Evolutionary conservation across 2,888 invertebrate species (phyloP).

Genomic region (Parascotia fuliginaria): DNA sequence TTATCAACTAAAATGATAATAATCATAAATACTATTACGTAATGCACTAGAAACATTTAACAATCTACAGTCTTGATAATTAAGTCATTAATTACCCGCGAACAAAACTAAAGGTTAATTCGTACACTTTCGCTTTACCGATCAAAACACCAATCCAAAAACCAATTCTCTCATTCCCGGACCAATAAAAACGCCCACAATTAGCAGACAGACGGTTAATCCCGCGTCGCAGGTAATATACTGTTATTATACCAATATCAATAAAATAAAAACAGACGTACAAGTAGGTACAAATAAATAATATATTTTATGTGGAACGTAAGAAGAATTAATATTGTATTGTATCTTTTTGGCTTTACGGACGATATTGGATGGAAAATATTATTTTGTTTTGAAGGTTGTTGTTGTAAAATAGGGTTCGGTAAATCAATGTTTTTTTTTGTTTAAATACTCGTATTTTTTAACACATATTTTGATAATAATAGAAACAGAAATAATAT

Average conservation of each 20-base stretch:
- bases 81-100: too few species aligned
- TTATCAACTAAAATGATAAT: too few species aligned
- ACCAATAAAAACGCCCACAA: constrained; percentile 42
- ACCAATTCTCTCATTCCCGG: constrained; percentile 37
- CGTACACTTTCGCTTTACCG: not conserved
- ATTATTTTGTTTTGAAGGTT: not conserved
- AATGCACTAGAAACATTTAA: too few species aligned
- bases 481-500: too few species aligned
- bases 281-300: constrained; percentile 27
- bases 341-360: not conserved
- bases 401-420: too few species aligned
- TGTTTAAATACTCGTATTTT: too few species aligned
- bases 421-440: too few species aligned
- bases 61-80: too few species aligned
- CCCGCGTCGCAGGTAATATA: constrained; percentile 44
- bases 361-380: not conserved
- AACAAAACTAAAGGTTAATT: not conserved
- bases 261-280: constrained; percentile 30
- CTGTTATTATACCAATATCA: constrained; percentile 51
- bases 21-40: too few species aligned
- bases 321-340: constrained; percentile 8
- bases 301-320: constrained; percentile 41
- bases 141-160: constrained; percentile 21
- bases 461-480: too few species aligned
- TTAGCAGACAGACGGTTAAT: constrained; percentile 46